These are phyloP conservation scores for Pseudobourletiella spinata DNA, from an alignment of 1,140 invertebrate genomes.

Conservation along the genomic window DNA sequence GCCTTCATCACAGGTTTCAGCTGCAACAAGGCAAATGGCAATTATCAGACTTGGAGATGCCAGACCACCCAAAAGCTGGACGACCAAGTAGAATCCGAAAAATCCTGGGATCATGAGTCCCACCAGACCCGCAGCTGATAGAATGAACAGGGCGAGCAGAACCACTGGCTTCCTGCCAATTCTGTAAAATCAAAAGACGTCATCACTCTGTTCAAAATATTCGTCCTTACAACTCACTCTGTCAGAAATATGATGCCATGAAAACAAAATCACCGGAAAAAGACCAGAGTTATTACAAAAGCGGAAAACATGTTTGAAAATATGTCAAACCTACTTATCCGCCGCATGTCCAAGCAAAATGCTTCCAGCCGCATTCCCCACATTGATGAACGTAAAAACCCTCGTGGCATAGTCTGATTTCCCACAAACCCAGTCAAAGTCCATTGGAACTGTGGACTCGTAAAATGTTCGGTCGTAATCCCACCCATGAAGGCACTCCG, in stretches of 20 bases:
- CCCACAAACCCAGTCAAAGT: constrained; percentile 29
- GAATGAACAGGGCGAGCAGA: constrained; percentile 24
- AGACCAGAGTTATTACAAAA: not conserved
- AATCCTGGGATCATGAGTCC: constrained; percentile 16
- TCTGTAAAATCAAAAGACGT: constrained; percentile 14
- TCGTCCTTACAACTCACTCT: too few species aligned
- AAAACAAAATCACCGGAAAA: too few species aligned
- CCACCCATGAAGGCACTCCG: constrained; percentile 17
- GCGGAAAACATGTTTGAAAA: not conserved
- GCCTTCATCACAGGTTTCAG: constrained; percentile 31
- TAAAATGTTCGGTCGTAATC: constrained; percentile 29
- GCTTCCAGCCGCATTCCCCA: constrained; percentile 20
- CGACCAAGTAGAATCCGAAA: constrained; percentile 8
- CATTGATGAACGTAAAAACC: constrained; percentile 16
- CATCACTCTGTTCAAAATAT: not conserved
- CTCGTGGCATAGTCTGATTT: constrained; percentile 11
- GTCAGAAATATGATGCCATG: too few species aligned
- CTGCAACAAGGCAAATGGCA: constrained; percentile 27
- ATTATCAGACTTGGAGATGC: constrained; percentile 31
- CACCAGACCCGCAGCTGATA: constrained; percentile 26
- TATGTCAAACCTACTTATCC: constrained; percentile 21
- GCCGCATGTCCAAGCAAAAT: constrained; percentile 20
- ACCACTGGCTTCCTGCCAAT: constrained; percentile 32
- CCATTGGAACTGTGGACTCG: constrained; percentile 20
- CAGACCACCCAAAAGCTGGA: constrained; percentile 30